Evolutionary conservation across 2,888 invertebrate genomes (phyloP), one percentile per base, ranked within the genome.

Genomic region (Amphipoea oculea): DNA sequence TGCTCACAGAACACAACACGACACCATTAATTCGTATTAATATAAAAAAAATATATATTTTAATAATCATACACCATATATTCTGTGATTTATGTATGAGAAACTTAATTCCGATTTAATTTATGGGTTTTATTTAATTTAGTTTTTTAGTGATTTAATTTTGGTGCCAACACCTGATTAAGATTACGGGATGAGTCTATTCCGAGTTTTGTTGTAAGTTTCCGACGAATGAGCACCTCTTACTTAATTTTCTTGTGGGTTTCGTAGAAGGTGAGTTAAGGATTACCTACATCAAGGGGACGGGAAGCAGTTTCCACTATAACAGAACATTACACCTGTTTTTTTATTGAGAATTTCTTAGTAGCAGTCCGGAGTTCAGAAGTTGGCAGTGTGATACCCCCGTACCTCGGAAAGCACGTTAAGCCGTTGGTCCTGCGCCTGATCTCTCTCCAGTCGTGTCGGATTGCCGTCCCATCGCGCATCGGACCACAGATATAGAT

Each of bases 31-130:
- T 89, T 81, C 69, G 78, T 36, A 70, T 86, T 89, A 80, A 88
- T 86, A 82, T 76, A 73, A 65, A 79, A 85, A 36, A 84, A 60
- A 85, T 79, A 85, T 82, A 77, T 79, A 86, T 88, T 88, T 83
- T 69, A 89, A 89, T 87, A 87, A 89, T 88, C 82, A 89, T 83
- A 82, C 57, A 79, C 78, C 73, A 68, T 81, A 81, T 83, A 73
- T 67, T 69, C 48, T 1, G 60, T 88, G 88, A 88, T 85, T 86
- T 87, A 87, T 71, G 60, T 12, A 51, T 79, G 72, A n/a, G 72
- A 83, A 81, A 69, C 42, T 65, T 73, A 77, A 70, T 83, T 82
- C 69, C 1, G 62, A 57, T 69, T 65, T 57, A 69, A 88, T 85
- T 88, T 81, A 88, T 76, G 72, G 5, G n/a, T 48, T 68, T 57